Conservation (phyloP, 2,888 invertebrate genomes). For the Malachius bipustulatus region DNA sequence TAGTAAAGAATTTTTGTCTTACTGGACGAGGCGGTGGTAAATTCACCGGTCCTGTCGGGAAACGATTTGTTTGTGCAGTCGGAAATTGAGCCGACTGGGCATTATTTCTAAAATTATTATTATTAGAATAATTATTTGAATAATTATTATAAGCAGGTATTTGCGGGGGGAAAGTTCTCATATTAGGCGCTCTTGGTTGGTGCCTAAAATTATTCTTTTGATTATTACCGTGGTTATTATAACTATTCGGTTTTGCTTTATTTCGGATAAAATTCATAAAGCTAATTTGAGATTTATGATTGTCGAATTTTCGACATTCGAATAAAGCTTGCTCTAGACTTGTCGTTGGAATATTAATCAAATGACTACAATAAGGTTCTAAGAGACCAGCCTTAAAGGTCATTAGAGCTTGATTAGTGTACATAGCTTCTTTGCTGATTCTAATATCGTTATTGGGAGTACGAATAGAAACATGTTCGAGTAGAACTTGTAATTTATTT, state of each 20-base stretch:
- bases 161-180: background rate
- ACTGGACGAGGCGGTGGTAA: background rate
- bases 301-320: conserved; percentile 15
- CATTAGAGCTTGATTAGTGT: conserved; percentile 11
- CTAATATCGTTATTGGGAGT: conserved; percentile 7
- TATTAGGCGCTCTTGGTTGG: background rate
- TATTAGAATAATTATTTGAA: too few species aligned
- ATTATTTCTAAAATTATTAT: too few species aligned
- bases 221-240: background rate
- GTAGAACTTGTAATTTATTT: conserved; percentile 17
- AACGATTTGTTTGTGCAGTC: too few species aligned
- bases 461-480: conserved; percentile 15
- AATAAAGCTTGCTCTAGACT: conserved; percentile 12
- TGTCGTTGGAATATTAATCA: conserved; percentile 10
- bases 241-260: conserved; percentile 4
- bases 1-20: background rate
- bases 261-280: conserved; percentile 12
- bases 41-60: too few species aligned
- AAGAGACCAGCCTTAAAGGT: conserved; percentile 13
- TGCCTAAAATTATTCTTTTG: conserved; percentile 3
- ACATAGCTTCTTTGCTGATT: conserved; percentile 12
- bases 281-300: conserved; percentile 13
- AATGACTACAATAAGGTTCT: conserved; percentile 14
- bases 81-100: too few species aligned
- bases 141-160: too few species aligned